Conservation (phyloP, 2,113 vertebrate genomes). For the Oncorhynchus nerka region DNA sequence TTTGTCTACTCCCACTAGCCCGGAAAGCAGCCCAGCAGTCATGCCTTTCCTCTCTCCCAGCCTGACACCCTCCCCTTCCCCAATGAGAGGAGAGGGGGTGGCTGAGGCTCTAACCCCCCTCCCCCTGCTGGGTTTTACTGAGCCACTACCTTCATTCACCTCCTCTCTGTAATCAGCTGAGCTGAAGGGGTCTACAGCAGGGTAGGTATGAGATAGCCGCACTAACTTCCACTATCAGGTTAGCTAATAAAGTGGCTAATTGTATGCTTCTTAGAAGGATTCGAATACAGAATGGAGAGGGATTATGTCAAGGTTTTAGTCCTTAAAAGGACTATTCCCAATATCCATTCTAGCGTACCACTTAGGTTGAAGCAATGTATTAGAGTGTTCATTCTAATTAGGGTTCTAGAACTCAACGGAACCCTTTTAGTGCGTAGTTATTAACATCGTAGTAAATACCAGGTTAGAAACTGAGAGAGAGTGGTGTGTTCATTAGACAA, state of each 20-base stretch:
- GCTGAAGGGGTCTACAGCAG: background rate
- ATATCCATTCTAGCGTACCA: background rate
- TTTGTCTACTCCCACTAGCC: slow-evolving; percentile 6
- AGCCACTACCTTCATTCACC: background rate
- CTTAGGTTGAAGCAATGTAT: background rate
- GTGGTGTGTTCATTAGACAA: background rate
- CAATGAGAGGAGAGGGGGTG: slow-evolving; percentile 4
- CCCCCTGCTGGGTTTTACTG: slow-evolving; percentile 13
- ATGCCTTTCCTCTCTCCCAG: background rate
- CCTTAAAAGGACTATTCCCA: no score
- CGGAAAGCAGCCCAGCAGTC: background rate
- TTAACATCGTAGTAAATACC: no score
- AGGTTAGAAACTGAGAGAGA: no score
- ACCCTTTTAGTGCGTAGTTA: no score
- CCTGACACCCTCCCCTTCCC: slow-evolving; percentile 30
- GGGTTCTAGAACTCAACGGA: no score
- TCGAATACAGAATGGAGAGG: background rate
- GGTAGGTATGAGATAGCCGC: background rate
- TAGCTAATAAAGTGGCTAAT: background rate
- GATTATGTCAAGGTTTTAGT: no score
- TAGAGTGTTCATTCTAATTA: no score
- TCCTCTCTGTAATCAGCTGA: slow-evolving; percentile 12
- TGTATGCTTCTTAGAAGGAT: background rate
- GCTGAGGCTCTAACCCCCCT: no score
- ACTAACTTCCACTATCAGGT: background rate